A percentile compares a stretch with the other conserved stretches of the same genome.
Conservation (phyloP, 1,140 invertebrate species). For the Holotrichia oblita region DNA sequence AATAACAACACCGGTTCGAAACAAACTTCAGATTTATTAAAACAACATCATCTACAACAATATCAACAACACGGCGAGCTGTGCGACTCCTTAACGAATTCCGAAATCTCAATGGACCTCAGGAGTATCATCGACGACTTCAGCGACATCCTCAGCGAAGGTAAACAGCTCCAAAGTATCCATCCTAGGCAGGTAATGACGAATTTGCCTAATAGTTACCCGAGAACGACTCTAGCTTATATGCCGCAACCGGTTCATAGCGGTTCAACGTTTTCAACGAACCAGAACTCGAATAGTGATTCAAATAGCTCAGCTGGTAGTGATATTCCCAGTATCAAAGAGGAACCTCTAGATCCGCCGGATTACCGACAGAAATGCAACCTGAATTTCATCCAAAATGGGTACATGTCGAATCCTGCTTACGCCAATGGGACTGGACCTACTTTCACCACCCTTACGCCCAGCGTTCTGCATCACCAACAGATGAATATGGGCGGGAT, state of each 20-base stretch:
- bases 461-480: constrained; percentile 68
- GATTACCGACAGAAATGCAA: constrained; percentile 70
- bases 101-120: constrained; percentile 88
- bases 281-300: constrained; percentile 57
- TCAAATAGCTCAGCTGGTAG: constrained; percentile 68
- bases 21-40: constrained; percentile 58
- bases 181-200: constrained; percentile 62
- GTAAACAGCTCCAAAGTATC: constrained; percentile 63
- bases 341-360: constrained; percentile 82
- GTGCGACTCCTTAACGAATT: constrained; percentile 85
- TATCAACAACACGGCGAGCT: constrained; percentile 71
- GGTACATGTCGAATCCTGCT: constrained; percentile 59
- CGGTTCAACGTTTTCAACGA: constrained; percentile 74
- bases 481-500: constrained; percentile 59
- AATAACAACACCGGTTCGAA: constrained; percentile 61
- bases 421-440: constrained; percentile 63
- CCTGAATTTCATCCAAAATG: constrained; percentile 60
- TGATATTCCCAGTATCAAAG: constrained; percentile 77
- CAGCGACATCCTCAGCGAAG: constrained; percentile 75
- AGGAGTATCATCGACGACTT: constrained; percentile 92
- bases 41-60: constrained; percentile 63
- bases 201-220: constrained; percentile 62
- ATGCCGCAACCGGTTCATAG: constrained; percentile 91
- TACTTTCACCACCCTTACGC: constrained; percentile 74
- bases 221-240: constrained; percentile 79